Conservation (phyloP, 2,797 vertebrate species). For the Hippocampus kuda region DNA sequence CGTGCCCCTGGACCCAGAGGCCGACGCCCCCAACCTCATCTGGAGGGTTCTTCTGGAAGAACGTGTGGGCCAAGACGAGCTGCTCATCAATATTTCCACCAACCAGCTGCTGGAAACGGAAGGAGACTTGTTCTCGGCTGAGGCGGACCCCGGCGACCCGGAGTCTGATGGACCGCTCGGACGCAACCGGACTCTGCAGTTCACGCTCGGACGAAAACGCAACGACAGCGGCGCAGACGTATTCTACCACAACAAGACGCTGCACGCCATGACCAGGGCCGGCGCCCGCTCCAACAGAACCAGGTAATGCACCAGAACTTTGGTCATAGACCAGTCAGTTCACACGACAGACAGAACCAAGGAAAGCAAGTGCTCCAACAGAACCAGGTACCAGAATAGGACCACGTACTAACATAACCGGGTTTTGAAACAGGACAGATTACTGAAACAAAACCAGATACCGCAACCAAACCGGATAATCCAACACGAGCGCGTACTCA, state of each 20-base stretch:
- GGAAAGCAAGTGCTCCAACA: too few species aligned
- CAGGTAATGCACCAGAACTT: conserved; percentile 65
- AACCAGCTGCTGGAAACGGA: conserved; percentile 77
- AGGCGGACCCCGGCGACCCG: conserved; percentile 66
- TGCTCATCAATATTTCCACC: conserved; percentile 74
- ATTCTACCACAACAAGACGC: conserved; percentile 65
- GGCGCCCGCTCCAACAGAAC: conserved; percentile 80
- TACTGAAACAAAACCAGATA: not conserved
- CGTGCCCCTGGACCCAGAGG: conserved; percentile 62
- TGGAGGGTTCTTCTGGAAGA: conserved; percentile 71
- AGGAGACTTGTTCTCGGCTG: conserved; percentile 60
- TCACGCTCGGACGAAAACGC: conserved; percentile 63
- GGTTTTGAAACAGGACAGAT: not conserved
- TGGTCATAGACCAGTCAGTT: not conserved
- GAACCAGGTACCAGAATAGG: not conserved
- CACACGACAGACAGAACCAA: not conserved
- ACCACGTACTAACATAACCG: not conserved
- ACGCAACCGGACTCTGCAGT: conserved; percentile 76
- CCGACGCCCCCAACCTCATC: conserved; percentile 77
- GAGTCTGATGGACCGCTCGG: conserved; percentile 51
- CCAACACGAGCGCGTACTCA: not conserved
- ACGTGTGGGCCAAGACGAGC: conserved; percentile 62
- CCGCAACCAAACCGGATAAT: not conserved
- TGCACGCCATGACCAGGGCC: conserved; percentile 46
- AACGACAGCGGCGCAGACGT: conserved; percentile 78